Evolutionary conservation across 2,888 invertebrate genomes (phyloP).

Genomic region (Leistus spinibarbis): DNA sequence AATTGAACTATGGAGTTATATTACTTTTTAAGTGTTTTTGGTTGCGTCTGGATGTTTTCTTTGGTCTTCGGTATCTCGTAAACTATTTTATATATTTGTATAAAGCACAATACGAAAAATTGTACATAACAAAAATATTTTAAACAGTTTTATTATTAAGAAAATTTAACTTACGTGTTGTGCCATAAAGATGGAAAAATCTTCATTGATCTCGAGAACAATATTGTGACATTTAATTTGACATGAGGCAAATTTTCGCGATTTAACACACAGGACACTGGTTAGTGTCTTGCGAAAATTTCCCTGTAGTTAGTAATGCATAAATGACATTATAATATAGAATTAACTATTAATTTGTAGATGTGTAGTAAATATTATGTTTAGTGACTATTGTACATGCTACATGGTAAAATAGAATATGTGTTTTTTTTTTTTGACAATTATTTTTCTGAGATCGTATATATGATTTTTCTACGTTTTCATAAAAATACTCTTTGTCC

Average conservation of each 20-base stretch:
- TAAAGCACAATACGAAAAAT: constrained; percentile 35
- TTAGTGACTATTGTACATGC: constrained; percentile 2
- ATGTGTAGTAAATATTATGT: background rate
- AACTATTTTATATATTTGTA: constrained; percentile 24
- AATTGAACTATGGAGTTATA: too few species aligned
- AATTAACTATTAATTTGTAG: background rate
- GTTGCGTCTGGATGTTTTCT: background rate
- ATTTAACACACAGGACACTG: too few species aligned
- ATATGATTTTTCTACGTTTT: background rate
- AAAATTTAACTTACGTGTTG: constrained; percentile 33
- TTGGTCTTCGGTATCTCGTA: constrained; percentile 26
- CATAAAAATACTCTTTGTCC: too few species aligned
- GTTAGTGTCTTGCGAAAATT: too few species aligned
- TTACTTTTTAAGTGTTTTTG: too few species aligned
- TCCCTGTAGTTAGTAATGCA: background rate
- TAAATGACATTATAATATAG: background rate
- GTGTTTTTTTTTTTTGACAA: constrained; percentile 1
- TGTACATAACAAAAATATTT: constrained; percentile 38
- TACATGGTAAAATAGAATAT: constrained; percentile 21
- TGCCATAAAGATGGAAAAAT: constrained; percentile 35
- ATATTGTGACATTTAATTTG: constrained; percentile 30
- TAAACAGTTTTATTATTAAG: constrained; percentile 27
- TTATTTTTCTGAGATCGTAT: background rate
- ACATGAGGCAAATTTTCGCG: too few species aligned
- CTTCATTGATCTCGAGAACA: constrained; percentile 34